These are phyloP conservation scores for Drosophila phalerata DNA, from an alignment of 2,888 invertebrate species.

Conservation along the genomic window DNA sequence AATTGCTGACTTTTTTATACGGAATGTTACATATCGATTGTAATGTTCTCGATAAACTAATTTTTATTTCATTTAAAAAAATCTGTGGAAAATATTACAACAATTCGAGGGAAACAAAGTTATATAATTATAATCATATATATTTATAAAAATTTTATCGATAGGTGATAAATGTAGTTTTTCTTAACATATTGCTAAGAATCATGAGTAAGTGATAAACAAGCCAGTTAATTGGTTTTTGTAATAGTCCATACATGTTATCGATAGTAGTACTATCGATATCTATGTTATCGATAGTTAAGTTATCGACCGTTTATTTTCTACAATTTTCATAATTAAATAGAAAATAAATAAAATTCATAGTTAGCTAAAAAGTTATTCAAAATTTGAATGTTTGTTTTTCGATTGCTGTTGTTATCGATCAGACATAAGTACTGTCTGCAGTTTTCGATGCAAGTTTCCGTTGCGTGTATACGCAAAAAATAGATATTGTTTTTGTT, in stretches of 20 bases:
- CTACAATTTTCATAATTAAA: no score
- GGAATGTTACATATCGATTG: neutral
- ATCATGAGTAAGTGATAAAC: no score
- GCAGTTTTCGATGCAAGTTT: neutral
- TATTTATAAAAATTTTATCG: neutral
- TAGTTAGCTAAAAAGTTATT: neutral
- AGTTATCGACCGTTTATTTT: neutral
- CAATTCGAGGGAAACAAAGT: no score
- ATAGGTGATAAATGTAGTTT: neutral
- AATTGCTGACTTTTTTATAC: neutral
- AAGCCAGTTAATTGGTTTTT: no score
- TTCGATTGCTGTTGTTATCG: conserved; percentile 5
- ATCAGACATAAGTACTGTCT: neutral
- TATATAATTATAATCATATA: no score
- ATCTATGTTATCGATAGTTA: no score
- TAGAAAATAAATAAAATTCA: no score
- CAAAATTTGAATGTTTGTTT: neutral
- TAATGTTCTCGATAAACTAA: neutral
- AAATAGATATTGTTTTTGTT: conserved; percentile 1
- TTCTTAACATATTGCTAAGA: neutral
- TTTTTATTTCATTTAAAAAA: neutral
- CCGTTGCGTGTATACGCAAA: neutral
- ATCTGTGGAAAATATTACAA: no score
- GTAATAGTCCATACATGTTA: no score
- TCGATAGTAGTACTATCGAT: no score